Base-by-base conservation (phyloP, 37 sponge, comb jelly and placozoan species). In the Eunapius fragilis region DNA sequence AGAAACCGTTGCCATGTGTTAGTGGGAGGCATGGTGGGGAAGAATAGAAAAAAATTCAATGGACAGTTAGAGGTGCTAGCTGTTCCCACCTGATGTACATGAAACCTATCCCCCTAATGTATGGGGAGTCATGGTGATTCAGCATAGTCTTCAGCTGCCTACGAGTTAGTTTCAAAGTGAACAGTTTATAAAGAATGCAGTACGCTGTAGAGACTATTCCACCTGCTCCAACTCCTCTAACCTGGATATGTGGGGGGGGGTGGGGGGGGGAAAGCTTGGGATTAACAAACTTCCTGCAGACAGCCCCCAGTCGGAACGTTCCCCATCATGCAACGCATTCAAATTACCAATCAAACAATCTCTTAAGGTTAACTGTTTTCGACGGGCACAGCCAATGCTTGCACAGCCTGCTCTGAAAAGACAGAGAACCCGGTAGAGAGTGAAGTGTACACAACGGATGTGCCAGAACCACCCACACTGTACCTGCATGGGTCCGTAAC, bases 181-280 rank as follows among this genome's bases (percentile, higher is more conserved):
- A 99, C 32, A 99, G 95, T 80, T 99, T 99, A 88, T 85, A 99
- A 31, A 99, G 94, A 36, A 99, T 89, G 72, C 98, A 97, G 79
- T 75, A 99, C 3, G 99, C 94, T 74, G 95, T 92, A 48, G 98
- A 97, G 35, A 99, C 97, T 33, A 99, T 95, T 23, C 99, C 99
- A 27, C 99, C 99, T 31, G 99, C 96, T 32, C 96, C 96, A 32
- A 99, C 99, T 26, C 99, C 99, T 26, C 99, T 89, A 23, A 99
- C 99, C 99, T 98, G 85, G 9, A 78, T 75, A 34, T 23, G 11
- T 23, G 2, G 0, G 76, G 31, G 27, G 68, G 72, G 14, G 36
- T 37, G 5, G 25, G 68, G 23, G 83, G 37, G 19, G 69, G 82
- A 11, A 81, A 19, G 69, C 68, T 37, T 74, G 24, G 27, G 19